These are phyloP conservation scores for Goniozus legneri DNA, from an alignment of 1,140 invertebrate genomes.

Conservation along the genomic window DNA sequence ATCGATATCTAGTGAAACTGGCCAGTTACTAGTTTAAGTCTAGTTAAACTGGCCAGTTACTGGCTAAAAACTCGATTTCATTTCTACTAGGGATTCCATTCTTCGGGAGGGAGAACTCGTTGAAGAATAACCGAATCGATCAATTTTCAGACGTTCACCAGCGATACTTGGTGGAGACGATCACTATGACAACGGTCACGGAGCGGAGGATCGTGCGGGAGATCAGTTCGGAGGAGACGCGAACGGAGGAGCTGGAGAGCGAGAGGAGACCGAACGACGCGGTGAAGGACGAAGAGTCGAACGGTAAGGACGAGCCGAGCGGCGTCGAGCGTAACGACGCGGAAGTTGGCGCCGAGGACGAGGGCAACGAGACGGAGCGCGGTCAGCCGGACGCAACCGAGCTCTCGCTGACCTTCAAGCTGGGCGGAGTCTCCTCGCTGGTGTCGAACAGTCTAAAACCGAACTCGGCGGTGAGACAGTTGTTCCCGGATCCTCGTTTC, in stretches of 20 bases:
- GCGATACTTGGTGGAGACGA: slow-evolving; percentile 66
- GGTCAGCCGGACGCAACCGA: slow-evolving; percentile 34
- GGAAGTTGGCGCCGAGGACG: slow-evolving; percentile 23
- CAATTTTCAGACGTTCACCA: slow-evolving; percentile 47
- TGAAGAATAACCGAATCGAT: neutral
- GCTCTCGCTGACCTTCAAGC: slow-evolving; percentile 59
- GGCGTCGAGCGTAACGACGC: slow-evolving; percentile 11
- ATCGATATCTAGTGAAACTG: no score
- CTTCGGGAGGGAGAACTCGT: neutral
- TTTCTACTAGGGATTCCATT: no score
- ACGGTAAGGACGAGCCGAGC: neutral
- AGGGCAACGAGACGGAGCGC: slow-evolving; percentile 21
- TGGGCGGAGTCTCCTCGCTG: slow-evolving; percentile 58
- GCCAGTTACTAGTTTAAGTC: no score
- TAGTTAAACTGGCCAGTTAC: no score
- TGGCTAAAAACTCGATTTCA: no score
- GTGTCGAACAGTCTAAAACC: slow-evolving; percentile 62
- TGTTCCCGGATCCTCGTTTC: slow-evolving; percentile 63
- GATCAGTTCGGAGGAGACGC: slow-evolving; percentile 39
- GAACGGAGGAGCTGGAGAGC: slow-evolving; percentile 31
- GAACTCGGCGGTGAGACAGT: slow-evolving; percentile 70
- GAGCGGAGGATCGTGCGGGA: slow-evolving; percentile 63
- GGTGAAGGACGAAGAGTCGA: slow-evolving; percentile 6
- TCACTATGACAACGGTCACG: slow-evolving; percentile 67
- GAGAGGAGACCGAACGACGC: slow-evolving; percentile 12